Evolutionary conservation across 2,888 invertebrate genomes (phyloP), one percentile per base, ranked within the genome.

Genomic region (Chironomus tentans): DNA sequence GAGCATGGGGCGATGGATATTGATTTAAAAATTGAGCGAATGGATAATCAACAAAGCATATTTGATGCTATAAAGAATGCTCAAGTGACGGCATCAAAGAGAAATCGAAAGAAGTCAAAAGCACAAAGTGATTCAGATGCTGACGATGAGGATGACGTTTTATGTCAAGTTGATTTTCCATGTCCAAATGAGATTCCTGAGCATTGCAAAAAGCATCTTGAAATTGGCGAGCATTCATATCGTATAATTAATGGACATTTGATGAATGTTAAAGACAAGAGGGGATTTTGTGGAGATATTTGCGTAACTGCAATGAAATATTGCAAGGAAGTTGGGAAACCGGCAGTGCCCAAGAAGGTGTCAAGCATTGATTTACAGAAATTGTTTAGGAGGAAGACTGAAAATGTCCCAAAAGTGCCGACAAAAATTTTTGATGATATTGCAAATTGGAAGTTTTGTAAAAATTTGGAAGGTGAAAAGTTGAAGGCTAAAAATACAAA

Each of bases 221-320:
- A 22, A 10, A 15, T 72, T 12, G 28, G 38, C 12, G 28, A 61
- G n/a, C 21, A 72, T 38, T n/a, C 62, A 21, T 72, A 72, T 38
- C 61, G 72, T 2, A 72, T 72, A 5, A 62, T 72, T 10, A 72
- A 72, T 38, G 72, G 72, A 38, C 50, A 72, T 62, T 50, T 72
- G 28, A 18, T 72, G 4, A 72, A 72, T 38, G 5, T 72, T 10
- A 61, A 62, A 38, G 62, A 72, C 5, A 28, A 61, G 6, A 38
- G 15, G 15, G 72, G 61, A 38, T 28, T 50, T 38, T 72, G 72
- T 22, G 72, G 72, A 0, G 61, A 72, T 5, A 38, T 18, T 18
- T 72, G 72, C 62, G 50, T 10, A 5, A 50, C 28, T 4, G 72
- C 72, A 10, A 21, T 22, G 10, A 61, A 62, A 62, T 62, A 62